Base-by-base conservation (phyloP, 2,888 invertebrate genomes). In the Xylocampa areola region DNA sequence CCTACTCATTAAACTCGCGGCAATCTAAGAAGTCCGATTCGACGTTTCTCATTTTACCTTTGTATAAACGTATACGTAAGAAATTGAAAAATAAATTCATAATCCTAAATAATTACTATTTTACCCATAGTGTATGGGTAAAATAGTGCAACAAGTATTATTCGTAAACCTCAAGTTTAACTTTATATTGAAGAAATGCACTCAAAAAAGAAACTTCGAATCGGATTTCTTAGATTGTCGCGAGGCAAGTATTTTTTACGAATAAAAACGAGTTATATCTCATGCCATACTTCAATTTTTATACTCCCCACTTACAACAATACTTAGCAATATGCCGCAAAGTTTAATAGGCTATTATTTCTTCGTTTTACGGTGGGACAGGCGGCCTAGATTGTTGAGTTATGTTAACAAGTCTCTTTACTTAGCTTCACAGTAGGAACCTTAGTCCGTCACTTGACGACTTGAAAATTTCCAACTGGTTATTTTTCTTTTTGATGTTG, bases 391-490 rank as follows among this genome's bases (percentile, higher is more conserved):
- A 70, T 66, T 59, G 60, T 61, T 59, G 61, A 58, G 59, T 60
- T 58, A 66, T 62, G 69, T 73, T 73, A 71, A 77, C 79, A 77
- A 66, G 79, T 52, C 76, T 77, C 63, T 62, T 72, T 66, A 77
- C 73, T 79, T 72, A 76, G 62, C 39, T 43, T 29, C 43, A 17
- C 29, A 43, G 36, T 55, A 30, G 41, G 35, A 41, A 30, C 32
- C 54, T 44, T 41, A 47, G 19, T 40, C 43, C 59, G 48, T 43
- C 33, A 64, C 63, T 68, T 51, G 33, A 14, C 23, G 21, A 29
- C 35, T 47, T 44, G n/a, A 13, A 51, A 40, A 25, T 33, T 72
- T 66, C 50, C 23, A 45, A 23, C 14, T 16, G 6, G 5, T 14
- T 36, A 8, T 40, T 51, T 25, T 68, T 32, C 11, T 29, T 17